These are phyloP conservation scores for Pimpla rufipes DNA, from an alignment of 2,888 invertebrate species.

Conservation along the genomic window DNA sequence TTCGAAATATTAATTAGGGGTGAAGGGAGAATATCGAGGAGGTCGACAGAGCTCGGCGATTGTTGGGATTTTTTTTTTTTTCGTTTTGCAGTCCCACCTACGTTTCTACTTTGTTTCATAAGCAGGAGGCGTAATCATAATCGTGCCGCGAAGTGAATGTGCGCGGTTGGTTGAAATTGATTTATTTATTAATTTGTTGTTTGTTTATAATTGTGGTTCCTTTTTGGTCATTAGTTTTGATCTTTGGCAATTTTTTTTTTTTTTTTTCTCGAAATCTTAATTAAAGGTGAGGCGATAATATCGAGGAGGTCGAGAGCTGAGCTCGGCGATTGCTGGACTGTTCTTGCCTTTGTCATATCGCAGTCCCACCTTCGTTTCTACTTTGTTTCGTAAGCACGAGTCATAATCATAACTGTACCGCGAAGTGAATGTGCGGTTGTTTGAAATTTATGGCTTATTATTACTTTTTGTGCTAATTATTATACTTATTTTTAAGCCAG, in stretches of 20 bases:
- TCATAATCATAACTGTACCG: background rate
- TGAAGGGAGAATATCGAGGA: conserved; percentile 11
- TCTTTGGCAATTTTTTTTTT: no score
- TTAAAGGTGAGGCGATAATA: conserved; percentile 8
- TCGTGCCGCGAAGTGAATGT: no score
- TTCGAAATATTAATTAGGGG: conserved; percentile 13
- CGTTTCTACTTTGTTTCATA: background rate
- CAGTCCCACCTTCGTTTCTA: background rate
- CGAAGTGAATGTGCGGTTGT: no score
- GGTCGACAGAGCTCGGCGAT: background rate
- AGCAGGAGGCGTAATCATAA: background rate
- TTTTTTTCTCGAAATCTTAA: conserved; percentile 6
- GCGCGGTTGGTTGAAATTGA: no score
- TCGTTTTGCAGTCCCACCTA: background rate
- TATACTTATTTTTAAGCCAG: no score
- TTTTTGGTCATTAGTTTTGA: background rate
- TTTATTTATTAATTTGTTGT: no score
- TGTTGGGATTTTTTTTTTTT: conserved; percentile 8
- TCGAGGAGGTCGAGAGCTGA: no score
- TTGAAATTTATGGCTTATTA: no score
- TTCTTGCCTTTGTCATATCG: conserved; percentile 6
- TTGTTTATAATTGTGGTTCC: no score
- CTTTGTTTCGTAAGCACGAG: background rate
- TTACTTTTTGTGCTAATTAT: no score
- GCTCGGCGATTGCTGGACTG: background rate